Percentiles rank a stretch among this genome's conserved stretches.
These are phyloP conservation scores for Zaprionus lineosus DNA, from an alignment of 2,888 invertebrate genomes.

Conservation along the genomic window DNA sequence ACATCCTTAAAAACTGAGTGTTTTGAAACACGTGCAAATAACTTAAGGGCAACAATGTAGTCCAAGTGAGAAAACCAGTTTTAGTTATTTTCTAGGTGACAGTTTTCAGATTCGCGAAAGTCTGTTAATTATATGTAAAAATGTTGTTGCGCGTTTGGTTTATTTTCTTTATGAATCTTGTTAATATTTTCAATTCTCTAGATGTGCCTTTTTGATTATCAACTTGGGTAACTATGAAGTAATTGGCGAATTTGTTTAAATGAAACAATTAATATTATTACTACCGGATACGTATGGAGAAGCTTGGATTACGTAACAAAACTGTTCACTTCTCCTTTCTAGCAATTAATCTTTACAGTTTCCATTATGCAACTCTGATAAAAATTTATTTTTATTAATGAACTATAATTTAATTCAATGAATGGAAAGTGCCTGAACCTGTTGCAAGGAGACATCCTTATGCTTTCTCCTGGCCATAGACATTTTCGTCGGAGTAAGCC, in stretches of 20 bases:
- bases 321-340: too few species aligned
- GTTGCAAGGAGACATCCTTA: background rate
- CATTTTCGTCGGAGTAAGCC: constrained; percentile 99
- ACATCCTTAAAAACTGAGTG: too few species aligned
- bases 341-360: background rate
- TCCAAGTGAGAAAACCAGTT: constrained; percentile 9
- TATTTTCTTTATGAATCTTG: background rate
- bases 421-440: background rate
- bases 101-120: constrained; percentile 24
- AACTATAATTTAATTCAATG: constrained; percentile 11
- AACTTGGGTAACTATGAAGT: too few species aligned
- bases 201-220: too few species aligned
- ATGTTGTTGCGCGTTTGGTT: constrained; percentile 26
- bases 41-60: constrained; percentile 15
- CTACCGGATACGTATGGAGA: too few species aligned
- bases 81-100: constrained; percentile 12
- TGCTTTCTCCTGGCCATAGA: constrained; percentile 87
- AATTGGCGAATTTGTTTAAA: too few species aligned
- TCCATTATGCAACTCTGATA: too few species aligned
- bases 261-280: too few species aligned
- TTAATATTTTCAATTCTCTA: too few species aligned
- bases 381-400: constrained; percentile 22
- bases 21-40: background rate
- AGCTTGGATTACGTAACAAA: too few species aligned
- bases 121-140: constrained; percentile 50